Evolutionary conservation across 2,888 invertebrate genomes (phyloP), one percentile per base, ranked within the genome.

Genomic region (Arctia plantaginis): DNA sequence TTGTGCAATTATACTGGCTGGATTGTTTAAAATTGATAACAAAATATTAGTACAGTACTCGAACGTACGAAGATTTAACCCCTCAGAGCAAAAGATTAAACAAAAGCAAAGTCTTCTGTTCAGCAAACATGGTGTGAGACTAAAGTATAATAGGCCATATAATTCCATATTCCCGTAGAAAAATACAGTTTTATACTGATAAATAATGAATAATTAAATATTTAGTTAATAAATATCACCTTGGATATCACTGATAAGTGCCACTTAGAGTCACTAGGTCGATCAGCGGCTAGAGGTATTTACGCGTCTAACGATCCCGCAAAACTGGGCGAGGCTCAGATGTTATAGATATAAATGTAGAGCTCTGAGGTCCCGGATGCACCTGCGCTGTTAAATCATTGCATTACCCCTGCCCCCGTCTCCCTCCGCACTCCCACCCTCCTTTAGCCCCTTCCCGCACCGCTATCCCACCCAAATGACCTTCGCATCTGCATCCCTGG

Each of bases 401-500:
- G 87, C 90, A 85, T 83, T 85, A 82, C 84, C 86, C 85, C 82
- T 80, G 55, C 73, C 55, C 81, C 79, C 71, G 20, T 23, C 66
- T 79, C 76, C 79, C 73, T 65, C 79, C 75, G 79, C 62, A 27
- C 77, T 64, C 72, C 73, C 74, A 78, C 78, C 76, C 74, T 78
- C 47, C 33, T 51, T 75, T 47, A 73, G 75, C 81, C 78, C 79
- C 76, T 65, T 69, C 79, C 81, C 80, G 59, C 82, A 59, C 47
- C 72, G 75, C 69, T 76, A 81, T 78, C 76, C 75, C 84, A 82
- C 81, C 71, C 85, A 66, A 71, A 77, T 82, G 93, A 93, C 95
- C 95, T 93, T 94, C 92, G 79, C 69, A 83, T 86, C 84, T 94
- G 94, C 95, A 94, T 92, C 94, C 92, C 93, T 93, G 95, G 95